Conservation (phyloP, 2,113 vertebrate genomes). For the Oncorhynchus masou region DNA sequence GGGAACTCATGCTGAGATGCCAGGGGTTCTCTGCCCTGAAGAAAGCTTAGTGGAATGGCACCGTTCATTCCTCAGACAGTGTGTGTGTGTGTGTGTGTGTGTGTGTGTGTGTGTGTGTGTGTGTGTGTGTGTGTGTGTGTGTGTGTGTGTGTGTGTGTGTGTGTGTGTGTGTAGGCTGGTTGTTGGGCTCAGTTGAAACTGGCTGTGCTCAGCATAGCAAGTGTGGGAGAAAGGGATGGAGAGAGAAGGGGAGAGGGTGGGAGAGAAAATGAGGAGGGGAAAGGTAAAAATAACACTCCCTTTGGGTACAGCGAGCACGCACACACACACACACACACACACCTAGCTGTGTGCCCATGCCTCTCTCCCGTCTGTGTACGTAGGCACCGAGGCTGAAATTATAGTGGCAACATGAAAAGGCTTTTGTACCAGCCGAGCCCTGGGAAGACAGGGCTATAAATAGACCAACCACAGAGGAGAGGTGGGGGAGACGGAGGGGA, state of each 20-base stretch:
- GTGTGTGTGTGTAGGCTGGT: slow-evolving; percentile 45
- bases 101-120: slow-evolving; percentile 31
- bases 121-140: slow-evolving; percentile 23
- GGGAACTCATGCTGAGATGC: neutral
- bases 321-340: slow-evolving; percentile 34
- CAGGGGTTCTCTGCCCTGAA: neutral
- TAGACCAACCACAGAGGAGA: slow-evolving; percentile 63
- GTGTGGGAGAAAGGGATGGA: slow-evolving; percentile 42
- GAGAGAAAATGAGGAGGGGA: slow-evolving; percentile 24
- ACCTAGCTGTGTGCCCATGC: neutral
- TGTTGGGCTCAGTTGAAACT: slow-evolving; percentile 63
- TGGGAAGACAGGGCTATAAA: slow-evolving; percentile 75
- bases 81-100: slow-evolving; percentile 4
- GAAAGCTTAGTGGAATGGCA: neutral
- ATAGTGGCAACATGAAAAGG: slow-evolving; percentile 75
- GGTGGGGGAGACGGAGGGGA: slow-evolving; percentile 13
- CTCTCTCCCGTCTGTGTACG: slow-evolving; percentile 5
- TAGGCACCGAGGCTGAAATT: slow-evolving; percentile 54
- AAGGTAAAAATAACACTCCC: slow-evolving; percentile 73
- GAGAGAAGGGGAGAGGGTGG: neutral
- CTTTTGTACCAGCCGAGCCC: slow-evolving; percentile 71
- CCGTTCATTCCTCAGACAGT: neutral
- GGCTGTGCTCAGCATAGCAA: slow-evolving; percentile 72
- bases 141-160: neutral
- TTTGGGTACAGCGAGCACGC: slow-evolving; percentile 65